Evolutionary conservation across 2,113 vertebrate species (phyloP), one percentile per base, ranked within the genome.

Genomic region (Panthera uncia): DNA sequence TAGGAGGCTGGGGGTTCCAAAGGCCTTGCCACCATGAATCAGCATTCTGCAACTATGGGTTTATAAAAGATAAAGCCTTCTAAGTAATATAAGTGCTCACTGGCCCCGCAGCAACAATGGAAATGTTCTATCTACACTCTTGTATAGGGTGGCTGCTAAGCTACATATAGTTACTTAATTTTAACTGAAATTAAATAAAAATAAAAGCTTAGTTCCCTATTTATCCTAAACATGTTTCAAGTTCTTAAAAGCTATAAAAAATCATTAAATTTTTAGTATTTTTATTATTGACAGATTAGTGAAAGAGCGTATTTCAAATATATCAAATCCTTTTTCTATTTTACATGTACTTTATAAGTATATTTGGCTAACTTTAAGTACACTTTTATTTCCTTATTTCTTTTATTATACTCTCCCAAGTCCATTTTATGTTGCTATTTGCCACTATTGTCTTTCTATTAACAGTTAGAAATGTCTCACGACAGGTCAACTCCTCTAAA

Each of bases 241-340:
- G 18, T 74, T 93, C 36, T 93, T 45, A 93, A 94, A 88, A 93
- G 36, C 25, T 79, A 88, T 5, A 95, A 89, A 95, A 89, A 90
- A 94, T 57, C n/a, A 65, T 73, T 73, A 66, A 57, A 50, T 23
- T 61, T 78, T 69, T 80, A 85, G 21, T 85, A 73, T 74, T 89
- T 93, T n/a, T 91, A 68, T 69, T 79, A 38, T 18, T 92, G 57
- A 19, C 31, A 66, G 48, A 73, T 94, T 86, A 69, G 48, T 66
- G 29, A 88, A 76, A 95, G 5, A 52, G 15, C 7, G 10, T 57
- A 83, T 66, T 95, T 95, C 86, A 87, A 45, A 36, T 76, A 69
- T 25, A 84, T 9, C 7, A 80, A 84, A 95, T 91, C 11, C 25
- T 63, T 86, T 80, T 82, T 74, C 33, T 85, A 36, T 89, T 69